Base-by-base conservation (phyloP, 2,113 vertebrate species). In the Narcine bancroftii region DNA sequence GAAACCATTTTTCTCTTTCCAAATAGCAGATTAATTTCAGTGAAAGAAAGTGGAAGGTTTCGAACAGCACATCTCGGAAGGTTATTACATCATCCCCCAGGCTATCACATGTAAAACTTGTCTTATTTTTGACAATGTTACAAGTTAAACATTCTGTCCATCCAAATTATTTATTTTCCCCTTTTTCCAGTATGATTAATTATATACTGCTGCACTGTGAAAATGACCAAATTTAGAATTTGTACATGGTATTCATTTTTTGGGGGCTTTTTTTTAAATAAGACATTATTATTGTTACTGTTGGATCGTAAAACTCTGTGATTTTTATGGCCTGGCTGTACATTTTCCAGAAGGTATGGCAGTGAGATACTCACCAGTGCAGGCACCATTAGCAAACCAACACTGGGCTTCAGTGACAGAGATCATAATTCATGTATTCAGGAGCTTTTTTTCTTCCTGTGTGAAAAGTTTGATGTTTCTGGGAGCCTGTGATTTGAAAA, bases 401-500 rank as follows among this genome's bases (percentile, higher is more conserved):
- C 95, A 95, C 93, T 94, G 95, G 95, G 96, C 95, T 95, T 95
- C 94, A 94, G 93, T 94, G 93, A 93, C 93, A 92, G 94, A 94
- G 93, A 93, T 95, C 93, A 96, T 96, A 97, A 96, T 97, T 97
- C 96, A 96, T 95, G 89, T 3, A 94, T 94, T 94, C 93, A 95
- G 94, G n/a, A 19, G 50, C 81, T 33, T 63, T 87, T 60, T 33
- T 33, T 85, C 93, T 94, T 95, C 94, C 94, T 93, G 94, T 94
- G 94, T 2, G 17, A 96, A 93, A 94, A 94, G 96, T 95, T 95
- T 96, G 95, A 96, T 95, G 95, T 96, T 96, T 96, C 95, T 97
- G 97, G 96, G 97, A 97, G 97, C 95, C 96, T 97, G 97, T 95
- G 96, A 93, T 94, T 97, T 94, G 95, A 95, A 95, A 95, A 96